Evolutionary conservation across 2,888 invertebrate genomes (phyloP).

Genomic region (Oxyteleia sp.): DNA sequence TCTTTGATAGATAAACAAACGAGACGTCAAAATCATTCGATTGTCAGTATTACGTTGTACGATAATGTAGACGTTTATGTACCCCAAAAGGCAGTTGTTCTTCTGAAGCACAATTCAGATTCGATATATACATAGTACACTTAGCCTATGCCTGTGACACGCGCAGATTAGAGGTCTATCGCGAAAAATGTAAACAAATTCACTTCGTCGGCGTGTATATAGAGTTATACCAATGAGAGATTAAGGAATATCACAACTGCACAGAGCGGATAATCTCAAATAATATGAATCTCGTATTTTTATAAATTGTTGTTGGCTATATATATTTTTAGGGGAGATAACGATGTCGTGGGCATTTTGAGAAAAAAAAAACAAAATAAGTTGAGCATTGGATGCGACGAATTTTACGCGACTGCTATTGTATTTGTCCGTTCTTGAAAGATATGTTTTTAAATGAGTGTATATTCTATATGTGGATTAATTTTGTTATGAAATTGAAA

Average conservation of each 20-base stretch:
- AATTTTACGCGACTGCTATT: slow-evolving; percentile 6
- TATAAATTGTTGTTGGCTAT: slow-evolving; percentile 29
- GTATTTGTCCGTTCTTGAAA: slow-evolving; percentile 18
- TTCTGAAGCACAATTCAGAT: slow-evolving; percentile 35
- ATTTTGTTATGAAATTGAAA: slow-evolving; percentile 7
- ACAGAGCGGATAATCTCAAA: slow-evolving; percentile 23
- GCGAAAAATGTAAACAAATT: slow-evolving; percentile 53
- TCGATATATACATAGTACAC: slow-evolving; percentile 13
- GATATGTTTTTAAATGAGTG: slow-evolving; percentile 7
- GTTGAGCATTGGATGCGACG: background rate
- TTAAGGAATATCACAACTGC: slow-evolving; percentile 36
- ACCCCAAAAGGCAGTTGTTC: slow-evolving; percentile 13
- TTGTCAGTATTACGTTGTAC: slow-evolving; percentile 58
- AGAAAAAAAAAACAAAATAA: background rate
- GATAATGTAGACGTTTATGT: slow-evolving; percentile 15
- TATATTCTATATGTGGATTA: slow-evolving; percentile 20
- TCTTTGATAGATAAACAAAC: too few relatives aligned
- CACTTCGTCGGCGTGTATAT: slow-evolving; percentile 59
- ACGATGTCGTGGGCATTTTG: slow-evolving; percentile 36
- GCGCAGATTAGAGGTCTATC: slow-evolving; percentile 59
- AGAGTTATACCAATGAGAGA: slow-evolving; percentile 66
- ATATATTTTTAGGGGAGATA: slow-evolving; percentile 12
- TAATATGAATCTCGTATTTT: slow-evolving; percentile 53
- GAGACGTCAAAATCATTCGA: slow-evolving; percentile 41
- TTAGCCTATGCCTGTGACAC: slow-evolving; percentile 31